Evolutionary conservation across 2,113 vertebrate species (phyloP).

Genomic region (Lagopus muta): DNA sequence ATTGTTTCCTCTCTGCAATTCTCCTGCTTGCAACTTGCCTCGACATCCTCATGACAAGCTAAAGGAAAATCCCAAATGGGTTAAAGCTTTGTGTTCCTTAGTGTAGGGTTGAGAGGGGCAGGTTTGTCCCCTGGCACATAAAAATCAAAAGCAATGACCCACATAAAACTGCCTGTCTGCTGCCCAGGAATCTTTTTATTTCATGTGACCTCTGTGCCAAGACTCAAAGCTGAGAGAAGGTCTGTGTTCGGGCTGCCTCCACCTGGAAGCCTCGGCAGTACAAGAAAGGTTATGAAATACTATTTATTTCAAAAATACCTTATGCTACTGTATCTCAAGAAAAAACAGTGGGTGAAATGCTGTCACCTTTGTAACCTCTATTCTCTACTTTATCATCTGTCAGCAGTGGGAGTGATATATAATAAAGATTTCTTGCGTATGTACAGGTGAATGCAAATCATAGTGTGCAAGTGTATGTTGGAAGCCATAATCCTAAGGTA

Average conservation of each 20-base stretch:
- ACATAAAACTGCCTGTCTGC: neutral
- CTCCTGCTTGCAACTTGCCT: neutral
- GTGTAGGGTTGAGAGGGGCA: neutral
- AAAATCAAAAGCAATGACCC: neutral
- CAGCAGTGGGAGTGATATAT: neutral
- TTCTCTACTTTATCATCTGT: conserved; percentile 7
- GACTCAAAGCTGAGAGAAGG: neutral
- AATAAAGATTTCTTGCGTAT: neutral
- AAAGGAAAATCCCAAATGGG: fast-evolving
- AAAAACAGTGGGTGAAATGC: neutral
- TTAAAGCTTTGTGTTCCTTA: neutral
- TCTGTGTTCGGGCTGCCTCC: neutral
- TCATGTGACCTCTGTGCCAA: neutral
- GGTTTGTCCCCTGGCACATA: neutral
- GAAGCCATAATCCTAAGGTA: neutral
- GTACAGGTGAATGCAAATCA: neutral
- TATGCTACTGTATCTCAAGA: neutral
- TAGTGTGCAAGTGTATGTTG: neutral
- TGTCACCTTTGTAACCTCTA: neutral
- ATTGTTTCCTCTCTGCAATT: neutral
- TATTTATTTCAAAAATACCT: neutral
- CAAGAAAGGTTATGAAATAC: neutral
- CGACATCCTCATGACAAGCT: neutral
- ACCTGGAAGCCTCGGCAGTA: neutral
- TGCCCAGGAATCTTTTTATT: neutral